A percentile compares a stretch with the other conserved stretches of the same genome.
Conservation (phyloP, 2,888 invertebrate species). For the Agriopis marginaria region DNA sequence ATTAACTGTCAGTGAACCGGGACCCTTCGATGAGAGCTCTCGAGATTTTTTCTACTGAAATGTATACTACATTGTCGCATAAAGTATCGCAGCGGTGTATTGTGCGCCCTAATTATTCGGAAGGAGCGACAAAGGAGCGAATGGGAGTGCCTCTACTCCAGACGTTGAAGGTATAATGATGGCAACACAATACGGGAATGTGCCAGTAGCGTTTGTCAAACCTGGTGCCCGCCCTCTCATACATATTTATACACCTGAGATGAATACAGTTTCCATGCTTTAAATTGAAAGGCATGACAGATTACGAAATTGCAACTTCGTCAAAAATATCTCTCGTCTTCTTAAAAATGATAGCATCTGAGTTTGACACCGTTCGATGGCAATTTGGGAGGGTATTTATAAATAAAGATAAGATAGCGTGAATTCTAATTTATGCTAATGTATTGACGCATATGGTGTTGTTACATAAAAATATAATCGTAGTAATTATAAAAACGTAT, state of each 20-base stretch:
- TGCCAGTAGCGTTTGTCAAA: slow-evolving; percentile 72
- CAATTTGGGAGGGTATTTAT: slow-evolving; percentile 11
- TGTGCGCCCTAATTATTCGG: slow-evolving; percentile 82
- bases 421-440: slow-evolving; percentile 38
- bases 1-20: slow-evolving; percentile 74
- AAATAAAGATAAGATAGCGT: slow-evolving; percentile 4
- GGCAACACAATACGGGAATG: slow-evolving; percentile 72
- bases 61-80: slow-evolving; percentile 78
- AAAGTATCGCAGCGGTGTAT: slow-evolving; percentile 63
- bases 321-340: slow-evolving; percentile 13
- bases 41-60: slow-evolving; percentile 76
- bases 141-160: slow-evolving; percentile 76
- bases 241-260: slow-evolving; percentile 76
- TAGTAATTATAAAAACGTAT: not conserved
- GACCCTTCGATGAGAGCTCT: slow-evolving; percentile 63
- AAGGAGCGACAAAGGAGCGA: slow-evolving; percentile 78
- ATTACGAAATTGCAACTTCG: slow-evolving; percentile 16
- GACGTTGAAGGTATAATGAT: slow-evolving; percentile 73
- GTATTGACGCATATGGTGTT: slow-evolving; percentile 52
- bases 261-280: slow-evolving; percentile 47
- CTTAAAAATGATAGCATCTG: slow-evolving; percentile 13
- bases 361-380: slow-evolving; percentile 20
- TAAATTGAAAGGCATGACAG: slow-evolving; percentile 20
- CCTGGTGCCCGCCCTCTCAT: slow-evolving; percentile 74
- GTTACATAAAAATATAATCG: slow-evolving; percentile 50